Percentiles rank a stretch among this genome's conserved stretches.
phyloP scores from a whole-genome alignment of 2,113 vertebrate species.

The Neodontobutis hainanensis region DNA sequence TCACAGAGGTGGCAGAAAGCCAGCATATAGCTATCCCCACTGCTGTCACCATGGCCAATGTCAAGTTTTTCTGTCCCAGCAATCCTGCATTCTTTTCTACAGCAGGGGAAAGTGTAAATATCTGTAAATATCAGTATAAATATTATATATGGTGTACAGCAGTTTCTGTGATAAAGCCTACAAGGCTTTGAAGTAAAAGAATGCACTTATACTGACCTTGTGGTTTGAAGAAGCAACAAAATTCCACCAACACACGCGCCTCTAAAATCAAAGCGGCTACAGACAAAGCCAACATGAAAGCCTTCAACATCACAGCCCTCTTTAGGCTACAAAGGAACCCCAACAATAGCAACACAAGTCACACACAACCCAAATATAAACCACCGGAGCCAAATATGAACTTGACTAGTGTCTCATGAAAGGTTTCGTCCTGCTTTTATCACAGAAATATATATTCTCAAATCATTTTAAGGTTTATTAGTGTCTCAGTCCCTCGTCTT shows the following conservation, averaged over 20 bases:
- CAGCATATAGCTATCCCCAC: too few species aligned
- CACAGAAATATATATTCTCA: background rate
- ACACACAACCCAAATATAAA: constrained; percentile 8
- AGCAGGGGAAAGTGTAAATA: too few species aligned
- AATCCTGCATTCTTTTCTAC: too few species aligned
- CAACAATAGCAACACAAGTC: background rate
- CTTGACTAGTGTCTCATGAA: background rate
- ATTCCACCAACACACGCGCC: background rate
- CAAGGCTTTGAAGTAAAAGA: background rate
- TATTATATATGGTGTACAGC: background rate
- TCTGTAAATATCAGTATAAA: background rate
- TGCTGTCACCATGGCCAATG: too few species aligned
- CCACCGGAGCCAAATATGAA: background rate
- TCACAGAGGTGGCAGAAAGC: too few species aligned
- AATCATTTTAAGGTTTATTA: too few species aligned
- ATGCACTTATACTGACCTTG: background rate
- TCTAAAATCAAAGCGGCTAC: background rate
- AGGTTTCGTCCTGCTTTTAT: background rate
- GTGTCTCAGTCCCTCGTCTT: too few species aligned
- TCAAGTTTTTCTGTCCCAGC: too few species aligned
- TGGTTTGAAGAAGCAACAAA: background rate
- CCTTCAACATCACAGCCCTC: background rate
- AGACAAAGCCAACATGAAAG: background rate
- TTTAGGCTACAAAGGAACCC: constrained; percentile 5
- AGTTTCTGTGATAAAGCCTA: background rate